Evolutionary conservation across 2,888 invertebrate genomes (phyloP).

Genomic region (Schizaphis graminum): DNA sequence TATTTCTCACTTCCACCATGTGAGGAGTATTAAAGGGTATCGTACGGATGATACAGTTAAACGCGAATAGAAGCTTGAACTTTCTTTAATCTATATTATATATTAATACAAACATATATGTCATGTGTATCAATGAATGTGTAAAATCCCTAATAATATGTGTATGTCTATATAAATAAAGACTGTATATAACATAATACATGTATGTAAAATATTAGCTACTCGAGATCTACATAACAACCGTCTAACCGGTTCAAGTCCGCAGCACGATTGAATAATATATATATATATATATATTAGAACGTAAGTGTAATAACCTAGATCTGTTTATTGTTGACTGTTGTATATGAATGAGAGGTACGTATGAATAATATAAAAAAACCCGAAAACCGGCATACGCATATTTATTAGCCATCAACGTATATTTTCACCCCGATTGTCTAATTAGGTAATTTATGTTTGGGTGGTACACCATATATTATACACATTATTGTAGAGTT

Average conservation of each 20-base stretch:
- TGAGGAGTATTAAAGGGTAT: too few relatives aligned
- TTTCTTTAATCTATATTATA: not conserved
- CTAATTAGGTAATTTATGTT: not conserved
- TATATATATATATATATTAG: not conserved
- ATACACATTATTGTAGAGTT: not conserved
- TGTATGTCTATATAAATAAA: not conserved
- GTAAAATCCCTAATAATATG: not conserved
- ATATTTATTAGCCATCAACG: slow-evolving; percentile 21
- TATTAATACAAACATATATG: not conserved
- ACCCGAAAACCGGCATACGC: not conserved
- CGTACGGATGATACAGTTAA: not conserved
- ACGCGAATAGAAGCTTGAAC: not conserved
- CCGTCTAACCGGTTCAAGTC: slow-evolving; percentile 29
- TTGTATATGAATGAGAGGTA: not conserved
- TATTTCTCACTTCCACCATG: not conserved
- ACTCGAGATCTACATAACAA: not conserved
- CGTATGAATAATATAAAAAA: not conserved
- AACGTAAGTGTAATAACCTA: not conserved
- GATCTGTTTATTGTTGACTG: not conserved
- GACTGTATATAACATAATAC: too few relatives aligned
- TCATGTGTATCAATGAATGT: not conserved
- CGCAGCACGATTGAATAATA: not conserved
- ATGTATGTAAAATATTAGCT: not conserved
- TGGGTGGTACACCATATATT: not conserved
- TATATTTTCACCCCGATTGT: not conserved